Evolutionary conservation across 2,888 invertebrate species (phyloP), one percentile per base, ranked within the genome.

Genomic region (Baccha elongata): DNA sequence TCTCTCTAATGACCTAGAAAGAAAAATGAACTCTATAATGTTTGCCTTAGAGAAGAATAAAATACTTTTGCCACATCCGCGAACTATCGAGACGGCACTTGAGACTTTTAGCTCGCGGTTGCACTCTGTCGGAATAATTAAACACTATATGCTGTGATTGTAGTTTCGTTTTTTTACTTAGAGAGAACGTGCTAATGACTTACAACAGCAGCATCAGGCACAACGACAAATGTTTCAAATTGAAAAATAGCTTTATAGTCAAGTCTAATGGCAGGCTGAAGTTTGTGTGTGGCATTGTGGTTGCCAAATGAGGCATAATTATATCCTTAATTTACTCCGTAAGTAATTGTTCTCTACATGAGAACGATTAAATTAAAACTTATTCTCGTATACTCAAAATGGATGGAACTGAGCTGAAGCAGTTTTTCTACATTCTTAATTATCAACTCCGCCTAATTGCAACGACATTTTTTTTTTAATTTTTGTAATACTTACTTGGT

Each of bases 161-260:
- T 62, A 67, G 71, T 71, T 67, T 60, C 7, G 7, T 42, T 60
- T 29, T 17, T 44, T 58, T 13, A 48, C 17, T 52, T 13, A 37
- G 42, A 40, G 42, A 40, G 53, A 67, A 60, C 65, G 76, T 72
- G 81, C 67, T 76, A 83, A 83, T 83, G 76, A 76, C 72, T 72
- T 71, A 40, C 21, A 71, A 37, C 46, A 37, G 11, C 15, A 32
- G 44, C 50, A 44, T n/a, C 40, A 40, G 48, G 46, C 32, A 37
- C 8, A 35, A 35, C 76, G 71, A 72, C 52, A 62, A 67, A 67
- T 48, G 62, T 42, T 35, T 40, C 76, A 76, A 76, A 76, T 76
- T 83, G 62, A 76, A 83, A 76, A 50, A 74, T 75, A 75, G 44
- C 64, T n/a, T n/a, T 42, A 48, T 42, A 68, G 35, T 17, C 44